Evolutionary conservation across 53 echinoderm and acorn worm genomes (phyloP).

Genomic region (Astropecten irregularis): DNA sequence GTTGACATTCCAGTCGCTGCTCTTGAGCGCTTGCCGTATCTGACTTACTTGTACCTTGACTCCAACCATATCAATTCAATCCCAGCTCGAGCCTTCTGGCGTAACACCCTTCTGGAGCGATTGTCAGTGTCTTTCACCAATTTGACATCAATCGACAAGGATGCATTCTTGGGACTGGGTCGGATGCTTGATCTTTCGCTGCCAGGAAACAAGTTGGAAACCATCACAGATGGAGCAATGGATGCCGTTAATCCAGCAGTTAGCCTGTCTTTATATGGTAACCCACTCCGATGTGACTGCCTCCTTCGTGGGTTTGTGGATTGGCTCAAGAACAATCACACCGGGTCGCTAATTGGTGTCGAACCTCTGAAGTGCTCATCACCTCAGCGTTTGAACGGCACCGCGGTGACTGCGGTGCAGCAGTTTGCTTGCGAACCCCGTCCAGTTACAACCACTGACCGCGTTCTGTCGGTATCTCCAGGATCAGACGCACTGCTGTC

Average conservation of each 20-base stretch:
- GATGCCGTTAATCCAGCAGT: neutral
- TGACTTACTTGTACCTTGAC: neutral
- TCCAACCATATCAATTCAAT: neutral
- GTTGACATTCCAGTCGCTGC: neutral
- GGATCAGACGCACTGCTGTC: neutral
- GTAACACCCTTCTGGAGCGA: neutral
- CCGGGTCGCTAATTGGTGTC: neutral
- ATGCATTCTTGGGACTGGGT: conserved; percentile 4
- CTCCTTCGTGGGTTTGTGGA: conserved; percentile 18
- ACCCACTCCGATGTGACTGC: conserved; percentile 48
- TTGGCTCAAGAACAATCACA: conserved; percentile 46
- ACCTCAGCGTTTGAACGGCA: conserved; percentile 5
- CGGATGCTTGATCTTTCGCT: neutral
- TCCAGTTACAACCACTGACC: neutral
- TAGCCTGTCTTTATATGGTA: neutral
- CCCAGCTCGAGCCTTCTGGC: neutral
- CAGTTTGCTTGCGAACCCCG: conserved; percentile 22
- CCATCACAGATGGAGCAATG: conserved; percentile 16
- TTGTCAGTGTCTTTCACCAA: neutral
- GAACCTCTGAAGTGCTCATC: neutral
- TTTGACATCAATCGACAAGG: conserved; percentile 14
- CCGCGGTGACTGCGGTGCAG: neutral
- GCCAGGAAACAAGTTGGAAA: conserved; percentile 13
- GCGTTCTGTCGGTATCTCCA: neutral
- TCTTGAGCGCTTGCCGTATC: neutral